A percentile compares a stretch with the other conserved stretches of the same genome.
Conservation (phyloP, 1,140 invertebrate genomes). For the Pomacea maculata region DNA sequence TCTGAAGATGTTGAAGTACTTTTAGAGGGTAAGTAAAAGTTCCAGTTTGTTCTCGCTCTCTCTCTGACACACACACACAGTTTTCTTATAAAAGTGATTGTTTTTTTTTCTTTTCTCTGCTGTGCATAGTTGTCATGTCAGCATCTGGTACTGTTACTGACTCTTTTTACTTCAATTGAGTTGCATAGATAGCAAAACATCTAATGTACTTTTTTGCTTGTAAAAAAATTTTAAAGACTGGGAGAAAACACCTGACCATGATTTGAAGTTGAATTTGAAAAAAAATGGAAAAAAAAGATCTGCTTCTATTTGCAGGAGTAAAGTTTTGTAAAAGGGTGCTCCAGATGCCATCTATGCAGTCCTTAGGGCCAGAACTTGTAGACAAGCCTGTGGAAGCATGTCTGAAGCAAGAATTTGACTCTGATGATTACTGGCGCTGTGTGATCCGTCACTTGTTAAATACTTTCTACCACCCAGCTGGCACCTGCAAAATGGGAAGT, state of each 20-base stretch:
- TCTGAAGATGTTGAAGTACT: constrained; percentile 45
- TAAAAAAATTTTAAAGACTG: no score
- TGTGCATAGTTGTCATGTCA: not conserved
- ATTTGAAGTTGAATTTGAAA: not conserved
- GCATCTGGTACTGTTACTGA: no score
- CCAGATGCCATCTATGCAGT: constrained; percentile 12
- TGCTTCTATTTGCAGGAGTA: constrained; percentile 25
- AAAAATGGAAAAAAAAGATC: not conserved
- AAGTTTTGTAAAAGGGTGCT: constrained; percentile 25
- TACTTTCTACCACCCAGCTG: constrained; percentile 87
- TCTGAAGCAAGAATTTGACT: constrained; percentile 28
- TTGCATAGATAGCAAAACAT: not conserved
- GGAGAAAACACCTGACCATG: no score
- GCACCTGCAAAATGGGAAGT: constrained; percentile 93
- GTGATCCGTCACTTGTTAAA: constrained; percentile 54
- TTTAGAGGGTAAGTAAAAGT: constrained; percentile 39
- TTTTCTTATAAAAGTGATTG: not conserved
- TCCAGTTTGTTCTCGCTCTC: not conserved
- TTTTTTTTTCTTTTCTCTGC: not conserved
- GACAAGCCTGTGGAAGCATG: constrained; percentile 30
- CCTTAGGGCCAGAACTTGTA: constrained; percentile 15
- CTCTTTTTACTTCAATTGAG: no score
- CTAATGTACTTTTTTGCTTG: no score
- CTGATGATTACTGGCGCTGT: constrained; percentile 62
- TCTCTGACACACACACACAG: not conserved